These are phyloP conservation scores for Sclerurus mexicanus DNA, from an alignment of 2,113 vertebrate genomes.

Conservation along the genomic window DNA sequence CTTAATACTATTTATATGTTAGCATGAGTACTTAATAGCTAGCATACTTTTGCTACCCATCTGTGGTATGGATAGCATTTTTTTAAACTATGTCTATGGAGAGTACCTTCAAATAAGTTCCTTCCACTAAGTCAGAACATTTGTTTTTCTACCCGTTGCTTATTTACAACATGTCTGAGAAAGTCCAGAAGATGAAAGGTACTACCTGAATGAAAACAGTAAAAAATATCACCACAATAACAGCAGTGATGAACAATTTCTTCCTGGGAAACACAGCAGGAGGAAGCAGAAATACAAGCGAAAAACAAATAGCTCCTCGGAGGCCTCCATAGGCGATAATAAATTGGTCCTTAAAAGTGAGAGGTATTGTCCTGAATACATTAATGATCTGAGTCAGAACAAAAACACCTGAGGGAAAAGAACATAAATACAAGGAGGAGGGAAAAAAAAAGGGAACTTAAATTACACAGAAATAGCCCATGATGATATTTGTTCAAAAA, in stretches of 20 bases:
- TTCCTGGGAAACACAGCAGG: conserved; percentile 82
- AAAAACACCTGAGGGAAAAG: conserved; percentile 82
- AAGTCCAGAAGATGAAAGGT: background rate
- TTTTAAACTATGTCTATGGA: background rate
- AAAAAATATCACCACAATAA: conserved; percentile 93
- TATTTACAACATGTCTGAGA: background rate
- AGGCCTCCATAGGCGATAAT: conserved; percentile 94
- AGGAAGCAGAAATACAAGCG: conserved; percentile 92
- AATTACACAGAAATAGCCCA: background rate
- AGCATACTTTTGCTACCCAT: background rate
- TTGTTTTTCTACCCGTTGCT: background rate
- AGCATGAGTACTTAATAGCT: conserved; percentile 3
- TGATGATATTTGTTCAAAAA: background rate
- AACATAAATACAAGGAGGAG: background rate
- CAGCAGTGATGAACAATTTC: conserved; percentile 90
- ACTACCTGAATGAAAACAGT: conserved; percentile 95
- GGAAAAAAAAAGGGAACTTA: background rate
- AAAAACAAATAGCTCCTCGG: conserved; percentile 93
- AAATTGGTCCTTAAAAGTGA: conserved; percentile 96
- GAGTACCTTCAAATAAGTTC: background rate
- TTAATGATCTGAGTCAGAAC: conserved; percentile 95
- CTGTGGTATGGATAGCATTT: background rate
- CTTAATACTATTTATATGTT: background rate
- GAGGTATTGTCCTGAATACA: conserved; percentile 91
- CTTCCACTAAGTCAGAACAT: background rate